These are phyloP conservation scores for Drosophila leontia DNA, from an alignment of 1,140 invertebrate genomes.

Conservation along the genomic window DNA sequence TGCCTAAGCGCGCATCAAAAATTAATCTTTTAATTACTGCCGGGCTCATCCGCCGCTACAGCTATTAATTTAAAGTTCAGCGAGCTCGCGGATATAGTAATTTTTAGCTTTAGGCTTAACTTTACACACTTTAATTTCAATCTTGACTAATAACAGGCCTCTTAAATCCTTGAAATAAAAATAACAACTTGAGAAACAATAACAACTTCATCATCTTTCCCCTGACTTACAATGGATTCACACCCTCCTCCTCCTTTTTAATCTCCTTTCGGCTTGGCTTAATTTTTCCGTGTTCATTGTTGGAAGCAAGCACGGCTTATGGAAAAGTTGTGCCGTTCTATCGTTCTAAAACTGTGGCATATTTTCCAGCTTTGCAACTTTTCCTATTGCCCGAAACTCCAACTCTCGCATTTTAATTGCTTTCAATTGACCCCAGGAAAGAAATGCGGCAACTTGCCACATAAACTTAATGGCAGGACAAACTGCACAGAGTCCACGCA, in stretches of 20 bases:
- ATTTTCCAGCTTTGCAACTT: constrained; percentile 45
- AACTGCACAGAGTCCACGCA: constrained; percentile 2
- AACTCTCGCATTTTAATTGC: constrained; percentile 60
- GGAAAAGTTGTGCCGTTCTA: constrained; percentile 1
- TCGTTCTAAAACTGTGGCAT: constrained; percentile 20
- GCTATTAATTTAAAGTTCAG: constrained; percentile 34
- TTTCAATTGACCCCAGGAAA: constrained; percentile 71
- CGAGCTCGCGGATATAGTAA: constrained; percentile 2
- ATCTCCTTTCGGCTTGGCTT: constrained; percentile 6
- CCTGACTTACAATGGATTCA: background rate
- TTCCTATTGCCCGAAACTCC: constrained; percentile 29
- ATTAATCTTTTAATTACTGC: constrained; percentile 80
- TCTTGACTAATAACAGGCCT: background rate
- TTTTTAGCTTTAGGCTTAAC: constrained; percentile 20
- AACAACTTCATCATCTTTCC: constrained; percentile 17
- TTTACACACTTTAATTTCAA: constrained; percentile 8
- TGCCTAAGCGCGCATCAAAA: constrained; percentile 74
- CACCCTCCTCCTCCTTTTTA: constrained; percentile 4
- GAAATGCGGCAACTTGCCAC: constrained; percentile 56
- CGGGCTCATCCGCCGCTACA: background rate
- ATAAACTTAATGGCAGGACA: constrained; percentile 57
- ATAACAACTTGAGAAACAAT: constrained; percentile 7
- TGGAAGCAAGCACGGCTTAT: background rate
- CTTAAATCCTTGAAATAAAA: background rate
- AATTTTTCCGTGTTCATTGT: constrained; percentile 15